These are phyloP conservation scores for Orius insidiosus DNA, from an alignment of 1,140 invertebrate species.

Conservation along the genomic window DNA sequence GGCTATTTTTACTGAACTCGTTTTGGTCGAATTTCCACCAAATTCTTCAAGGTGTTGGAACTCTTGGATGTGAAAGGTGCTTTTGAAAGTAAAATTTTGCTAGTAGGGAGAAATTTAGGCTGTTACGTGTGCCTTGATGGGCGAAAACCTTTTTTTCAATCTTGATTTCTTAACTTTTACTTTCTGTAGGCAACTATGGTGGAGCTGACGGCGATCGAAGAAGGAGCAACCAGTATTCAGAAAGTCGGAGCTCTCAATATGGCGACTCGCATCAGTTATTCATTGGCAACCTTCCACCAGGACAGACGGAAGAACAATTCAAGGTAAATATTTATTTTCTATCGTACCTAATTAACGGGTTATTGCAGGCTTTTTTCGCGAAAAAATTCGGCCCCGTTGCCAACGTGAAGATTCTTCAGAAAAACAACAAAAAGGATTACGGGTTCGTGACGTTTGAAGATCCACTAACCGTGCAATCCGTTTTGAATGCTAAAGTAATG, in stretches of 20 bases:
- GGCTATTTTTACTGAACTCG: too few relatives aligned
- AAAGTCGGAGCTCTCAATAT: constrained; percentile 26
- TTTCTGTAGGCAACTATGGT: too few relatives aligned
- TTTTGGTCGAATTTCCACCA: too few relatives aligned
- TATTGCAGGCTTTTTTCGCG: constrained; percentile 59
- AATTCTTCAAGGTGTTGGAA: too few relatives aligned
- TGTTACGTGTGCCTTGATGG: too few relatives aligned
- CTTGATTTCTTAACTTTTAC: too few relatives aligned
- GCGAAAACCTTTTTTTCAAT: too few relatives aligned
- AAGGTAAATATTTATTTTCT: too few relatives aligned
- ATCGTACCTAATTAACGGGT: too few relatives aligned
- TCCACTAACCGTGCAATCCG: constrained; percentile 45
- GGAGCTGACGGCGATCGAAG: constrained; percentile 23
- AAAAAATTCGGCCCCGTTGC: constrained; percentile 50
- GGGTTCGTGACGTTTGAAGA: constrained; percentile 89
- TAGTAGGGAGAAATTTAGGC: too few relatives aligned
- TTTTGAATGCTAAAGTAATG: constrained; percentile 47
- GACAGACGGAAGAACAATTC: constrained; percentile 69
- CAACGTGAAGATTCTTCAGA: constrained; percentile 59
- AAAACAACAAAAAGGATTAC: constrained; percentile 53
- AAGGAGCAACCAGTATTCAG: constrained; percentile 17
- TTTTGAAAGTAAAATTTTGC: too few relatives aligned
- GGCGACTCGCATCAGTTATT: constrained; percentile 81
- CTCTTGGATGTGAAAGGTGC: too few relatives aligned
- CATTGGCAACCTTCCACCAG: constrained; percentile 79